A percentile compares a stretch with the other conserved stretches of the same genome.
phyloP scores from a whole-genome alignment of 2,797 vertebrate genomes.

The Muscicapa striata region DNA sequence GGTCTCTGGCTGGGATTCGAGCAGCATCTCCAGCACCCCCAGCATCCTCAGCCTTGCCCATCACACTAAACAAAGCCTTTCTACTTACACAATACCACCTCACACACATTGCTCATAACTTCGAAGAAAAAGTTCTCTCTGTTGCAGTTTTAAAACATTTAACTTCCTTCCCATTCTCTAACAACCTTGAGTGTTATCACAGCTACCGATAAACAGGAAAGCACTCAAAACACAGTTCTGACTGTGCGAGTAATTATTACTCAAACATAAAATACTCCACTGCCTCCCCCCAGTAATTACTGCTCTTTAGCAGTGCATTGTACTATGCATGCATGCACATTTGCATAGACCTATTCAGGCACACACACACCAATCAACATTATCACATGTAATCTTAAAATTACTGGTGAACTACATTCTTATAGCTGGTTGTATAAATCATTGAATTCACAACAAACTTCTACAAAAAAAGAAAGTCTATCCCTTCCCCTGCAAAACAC shows the following conservation, averaged over 20 bases:
- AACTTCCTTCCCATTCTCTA: neutral
- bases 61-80: neutral
- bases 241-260: neutral
- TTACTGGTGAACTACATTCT: neutral
- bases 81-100: neutral
- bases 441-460: neutral
- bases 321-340: accelerated
- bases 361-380: neutral
- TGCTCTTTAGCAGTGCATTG: neutral
- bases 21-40: neutral
- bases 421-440: neutral
- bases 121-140: neutral
- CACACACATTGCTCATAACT: accelerated
- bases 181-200: neutral
- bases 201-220: neutral
- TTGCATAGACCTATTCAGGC: accelerated
- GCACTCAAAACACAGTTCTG: neutral
- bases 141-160: neutral
- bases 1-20: neutral
- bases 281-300: neutral
- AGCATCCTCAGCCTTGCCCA: neutral
- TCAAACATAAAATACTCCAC: neutral
- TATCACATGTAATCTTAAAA: neutral
- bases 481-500: accelerated
- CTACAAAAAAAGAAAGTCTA: neutral